Evolutionary conservation across 2,113 vertebrate genomes (phyloP).

Genomic region (Tylochromis polylepis): DNA sequence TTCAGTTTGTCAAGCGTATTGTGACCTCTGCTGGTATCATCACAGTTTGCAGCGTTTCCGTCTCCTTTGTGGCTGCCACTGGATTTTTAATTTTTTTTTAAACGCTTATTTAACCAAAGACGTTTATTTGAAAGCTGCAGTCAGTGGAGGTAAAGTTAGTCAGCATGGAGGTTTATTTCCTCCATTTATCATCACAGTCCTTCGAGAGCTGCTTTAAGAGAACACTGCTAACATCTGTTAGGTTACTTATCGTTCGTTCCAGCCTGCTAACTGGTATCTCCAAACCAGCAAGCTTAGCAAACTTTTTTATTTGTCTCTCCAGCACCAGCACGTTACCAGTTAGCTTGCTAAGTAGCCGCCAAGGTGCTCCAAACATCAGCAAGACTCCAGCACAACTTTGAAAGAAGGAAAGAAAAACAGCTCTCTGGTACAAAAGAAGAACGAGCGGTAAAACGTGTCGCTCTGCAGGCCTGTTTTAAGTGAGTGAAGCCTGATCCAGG

Average conservation of each 20-base stretch:
- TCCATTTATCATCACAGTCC: not conserved
- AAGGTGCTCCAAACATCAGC: not conserved
- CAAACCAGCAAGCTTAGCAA: not conserved
- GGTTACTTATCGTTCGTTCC: not conserved
- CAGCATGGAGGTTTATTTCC: rapidly evolving
- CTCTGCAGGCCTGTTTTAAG: not conserved
- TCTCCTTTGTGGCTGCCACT: not conserved
- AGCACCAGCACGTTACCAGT: not conserved
- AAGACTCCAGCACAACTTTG: not conserved
- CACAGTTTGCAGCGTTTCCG: not conserved
- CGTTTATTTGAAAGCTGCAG: not conserved
- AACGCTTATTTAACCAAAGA: not conserved
- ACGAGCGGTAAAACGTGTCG: not conserved
- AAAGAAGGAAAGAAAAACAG: not conserved
- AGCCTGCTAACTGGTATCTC: not conserved
- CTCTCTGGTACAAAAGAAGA: too few species aligned
- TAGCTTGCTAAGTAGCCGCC: not conserved
- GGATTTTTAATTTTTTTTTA: not conserved
- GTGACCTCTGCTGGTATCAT: not conserved
- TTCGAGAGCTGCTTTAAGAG: not conserved
- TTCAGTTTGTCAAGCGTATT: not conserved
- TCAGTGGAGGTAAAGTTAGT: not conserved
- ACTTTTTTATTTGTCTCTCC: not conserved
- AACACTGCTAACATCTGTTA: not conserved
- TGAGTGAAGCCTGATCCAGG: not conserved